Percentiles rank a stretch among this genome's conserved stretches.
Evolutionary conservation across 2,888 invertebrate species (phyloP).

Genomic region (Resseliella maxima): DNA sequence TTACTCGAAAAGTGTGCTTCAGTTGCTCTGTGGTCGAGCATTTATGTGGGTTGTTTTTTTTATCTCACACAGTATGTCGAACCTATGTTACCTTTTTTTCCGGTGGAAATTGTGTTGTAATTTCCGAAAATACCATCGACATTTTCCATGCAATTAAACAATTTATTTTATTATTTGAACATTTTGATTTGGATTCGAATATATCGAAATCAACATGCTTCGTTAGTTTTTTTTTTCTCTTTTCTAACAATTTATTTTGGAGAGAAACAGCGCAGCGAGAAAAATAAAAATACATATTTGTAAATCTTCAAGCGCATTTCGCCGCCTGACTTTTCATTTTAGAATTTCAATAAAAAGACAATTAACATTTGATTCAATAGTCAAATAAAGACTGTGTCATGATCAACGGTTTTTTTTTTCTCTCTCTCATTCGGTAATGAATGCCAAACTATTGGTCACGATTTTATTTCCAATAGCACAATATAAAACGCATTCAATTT

Average conservation of each 20-base stretch:
- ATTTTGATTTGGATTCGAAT: not conserved
- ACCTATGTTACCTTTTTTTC: conserved; percentile 4
- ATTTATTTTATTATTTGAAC: conserved; percentile 9
- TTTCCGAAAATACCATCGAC: conserved; percentile 6
- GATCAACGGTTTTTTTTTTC: conserved; percentile 26
- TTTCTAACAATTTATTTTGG: too few species aligned
- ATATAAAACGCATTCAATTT: conserved; percentile 42
- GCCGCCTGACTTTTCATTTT: not conserved
- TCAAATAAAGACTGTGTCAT: conserved; percentile 22
- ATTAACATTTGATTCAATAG: conserved; percentile 27
- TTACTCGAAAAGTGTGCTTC: too few species aligned
- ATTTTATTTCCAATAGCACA: conserved; percentile 16
- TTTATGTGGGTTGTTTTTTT: not conserved
- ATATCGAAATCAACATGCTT: not conserved
- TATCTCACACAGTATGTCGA: not conserved
- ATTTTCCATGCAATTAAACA: conserved; percentile 44
- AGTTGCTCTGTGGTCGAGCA: not conserved
- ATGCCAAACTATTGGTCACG: conserved; percentile 51
- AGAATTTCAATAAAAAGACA: conserved; percentile 22
- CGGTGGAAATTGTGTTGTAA: conserved; percentile 15
- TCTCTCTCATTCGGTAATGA: too few species aligned
- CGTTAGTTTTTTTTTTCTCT: not conserved
- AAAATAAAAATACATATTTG: not conserved
- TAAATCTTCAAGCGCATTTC: not conserved
- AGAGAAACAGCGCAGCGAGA: not conserved